Evolutionary conservation across 2,888 invertebrate genomes (phyloP).

Genomic region (Orthonevra nobilis): DNA sequence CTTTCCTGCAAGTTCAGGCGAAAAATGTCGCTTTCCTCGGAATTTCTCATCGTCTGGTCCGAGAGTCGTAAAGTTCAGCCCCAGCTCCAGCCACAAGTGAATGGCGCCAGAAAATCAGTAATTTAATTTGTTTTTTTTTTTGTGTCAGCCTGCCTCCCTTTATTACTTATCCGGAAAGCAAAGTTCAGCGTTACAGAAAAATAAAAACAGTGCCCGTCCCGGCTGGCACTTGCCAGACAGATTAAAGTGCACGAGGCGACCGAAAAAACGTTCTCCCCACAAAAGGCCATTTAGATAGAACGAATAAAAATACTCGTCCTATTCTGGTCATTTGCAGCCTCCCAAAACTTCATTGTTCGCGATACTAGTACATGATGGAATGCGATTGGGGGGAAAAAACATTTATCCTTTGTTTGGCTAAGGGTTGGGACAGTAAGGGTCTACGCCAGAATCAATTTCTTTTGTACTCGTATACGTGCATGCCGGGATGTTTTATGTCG

Average conservation of each 20-base stretch:
- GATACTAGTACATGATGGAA: slow-evolving; percentile 65
- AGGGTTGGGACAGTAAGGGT: not conserved
- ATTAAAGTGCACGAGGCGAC: slow-evolving; percentile 58
- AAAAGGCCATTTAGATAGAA: slow-evolving; percentile 57
- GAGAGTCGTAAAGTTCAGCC: slow-evolving; percentile 40
- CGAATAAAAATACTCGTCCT: slow-evolving; percentile 45
- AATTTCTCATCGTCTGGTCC: slow-evolving; percentile 24
- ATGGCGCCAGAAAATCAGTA: slow-evolving; percentile 46
- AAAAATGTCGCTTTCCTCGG: slow-evolving; percentile 31
- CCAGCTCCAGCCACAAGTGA: slow-evolving; percentile 40
- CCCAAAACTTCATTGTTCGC: slow-evolving; percentile 49
- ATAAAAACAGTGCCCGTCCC: slow-evolving; percentile 19
- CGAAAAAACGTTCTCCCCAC: slow-evolving; percentile 25
- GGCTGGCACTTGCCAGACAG: too few relatives aligned
- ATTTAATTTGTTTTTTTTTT: slow-evolving; percentile 26
- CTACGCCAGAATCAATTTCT: slow-evolving; percentile 27
- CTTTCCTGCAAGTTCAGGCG: not conserved
- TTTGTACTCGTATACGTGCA: too few relatives aligned
- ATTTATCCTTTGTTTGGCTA: slow-evolving; percentile 15
- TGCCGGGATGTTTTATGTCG: slow-evolving; percentile 29
- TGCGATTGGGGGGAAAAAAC: slow-evolving; percentile 36
- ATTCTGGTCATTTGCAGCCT: slow-evolving; percentile 54
- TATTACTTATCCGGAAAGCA: slow-evolving; percentile 20
- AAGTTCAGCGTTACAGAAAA: slow-evolving; percentile 11
- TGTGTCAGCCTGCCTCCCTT: too few relatives aligned